Conservation (phyloP, 2,113 vertebrate species). For the Zosterops pallidus region DNA sequence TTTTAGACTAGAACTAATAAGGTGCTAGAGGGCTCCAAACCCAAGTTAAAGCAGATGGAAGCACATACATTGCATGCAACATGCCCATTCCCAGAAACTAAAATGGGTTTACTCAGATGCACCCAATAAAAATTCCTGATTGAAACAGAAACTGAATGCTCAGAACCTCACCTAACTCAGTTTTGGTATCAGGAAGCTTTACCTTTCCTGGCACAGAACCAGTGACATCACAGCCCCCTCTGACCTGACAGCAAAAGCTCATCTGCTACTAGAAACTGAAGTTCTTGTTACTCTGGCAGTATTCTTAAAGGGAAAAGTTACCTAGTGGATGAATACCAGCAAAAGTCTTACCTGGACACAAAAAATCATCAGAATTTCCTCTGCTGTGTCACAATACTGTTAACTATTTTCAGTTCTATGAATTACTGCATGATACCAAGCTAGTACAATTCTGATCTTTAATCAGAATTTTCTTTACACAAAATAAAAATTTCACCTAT, state of each 20-base stretch:
- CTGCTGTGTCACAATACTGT: not conserved
- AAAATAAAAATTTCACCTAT: not conserved
- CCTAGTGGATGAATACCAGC: not conserved
- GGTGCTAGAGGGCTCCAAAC: not conserved
- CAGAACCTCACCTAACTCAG: not conserved
- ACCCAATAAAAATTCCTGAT: not conserved
- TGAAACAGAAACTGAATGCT: not conserved
- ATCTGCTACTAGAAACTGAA: not conserved
- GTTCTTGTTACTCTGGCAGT: not conserved
- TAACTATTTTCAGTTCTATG: not conserved
- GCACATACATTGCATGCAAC: rapidly evolving
- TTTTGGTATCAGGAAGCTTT: not conserved
- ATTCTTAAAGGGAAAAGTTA: not conserved
- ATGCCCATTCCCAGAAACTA: not conserved
- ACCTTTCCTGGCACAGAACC: not conserved
- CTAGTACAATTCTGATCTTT: not conserved
- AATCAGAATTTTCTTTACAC: not conserved
- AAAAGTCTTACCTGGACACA: not conserved
- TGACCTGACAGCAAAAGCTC: not conserved
- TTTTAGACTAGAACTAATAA: not conserved
- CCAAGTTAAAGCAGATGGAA: not conserved
- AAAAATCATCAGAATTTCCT: not conserved
- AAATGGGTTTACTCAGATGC: not conserved
- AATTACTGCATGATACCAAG: not conserved
- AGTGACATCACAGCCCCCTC: not conserved